Percentiles rank a stretch among this genome's conserved stretches.
Conservation (phyloP, 2,797 vertebrate species). For the Smutsia temminckii region DNA sequence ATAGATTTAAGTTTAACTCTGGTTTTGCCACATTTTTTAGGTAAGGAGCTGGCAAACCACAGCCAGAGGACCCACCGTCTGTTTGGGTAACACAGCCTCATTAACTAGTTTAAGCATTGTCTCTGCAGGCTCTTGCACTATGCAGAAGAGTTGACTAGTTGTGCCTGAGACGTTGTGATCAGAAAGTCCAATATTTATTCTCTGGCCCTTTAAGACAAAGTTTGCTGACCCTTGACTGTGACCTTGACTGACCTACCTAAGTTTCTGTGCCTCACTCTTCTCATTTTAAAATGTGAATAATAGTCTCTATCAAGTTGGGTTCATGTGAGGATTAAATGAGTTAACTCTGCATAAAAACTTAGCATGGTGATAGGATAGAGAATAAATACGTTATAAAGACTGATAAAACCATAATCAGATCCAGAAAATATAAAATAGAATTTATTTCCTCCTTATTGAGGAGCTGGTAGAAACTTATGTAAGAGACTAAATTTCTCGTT, state of each 20-base stretch:
- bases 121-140: background rate
- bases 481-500: background rate
- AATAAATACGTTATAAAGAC: background rate
- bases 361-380: background rate
- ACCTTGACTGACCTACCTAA: background rate
- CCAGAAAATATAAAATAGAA: background rate
- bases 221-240: background rate
- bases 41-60: background rate
- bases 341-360: background rate
- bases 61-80: background rate
- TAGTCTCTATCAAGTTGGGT: background rate
- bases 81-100: accelerated
- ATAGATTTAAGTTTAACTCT: background rate
- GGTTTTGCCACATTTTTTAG: background rate
- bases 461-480: background rate
- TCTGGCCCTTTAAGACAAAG: background rate
- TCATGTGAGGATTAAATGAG: constrained; percentile 11
- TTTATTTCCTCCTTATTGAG: background rate
- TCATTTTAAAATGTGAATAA: constrained; percentile 40
- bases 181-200: background rate
- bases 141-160: background rate
- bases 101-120: background rate
- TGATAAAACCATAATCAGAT: background rate
- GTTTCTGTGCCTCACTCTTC: background rate
- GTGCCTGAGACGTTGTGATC: background rate